Base-by-base conservation (phyloP, 2,888 invertebrate genomes). In the Mesochorus sp. region DNA sequence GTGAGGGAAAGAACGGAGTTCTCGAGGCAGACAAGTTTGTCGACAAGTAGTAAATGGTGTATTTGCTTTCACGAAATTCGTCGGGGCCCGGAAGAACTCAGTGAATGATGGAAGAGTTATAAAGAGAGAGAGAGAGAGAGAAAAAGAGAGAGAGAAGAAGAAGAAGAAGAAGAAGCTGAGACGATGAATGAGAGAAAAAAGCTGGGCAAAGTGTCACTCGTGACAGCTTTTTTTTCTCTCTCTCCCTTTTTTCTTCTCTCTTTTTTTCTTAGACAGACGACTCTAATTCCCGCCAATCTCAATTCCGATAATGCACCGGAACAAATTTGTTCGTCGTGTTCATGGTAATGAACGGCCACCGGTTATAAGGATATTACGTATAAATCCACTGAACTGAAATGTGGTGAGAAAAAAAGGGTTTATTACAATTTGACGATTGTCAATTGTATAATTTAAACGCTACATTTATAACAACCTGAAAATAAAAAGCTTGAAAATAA, bases 301-400 rank as follows among this genome's bases (percentile, higher is more conserved):
- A 28, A 53, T 61, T 71, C 24, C 31, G 53, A 44, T 62, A 55
- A 64, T 72, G 62, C 51, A 66, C 26, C 12, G 39, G 8, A 55
- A 31, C 62, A 24, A 64, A 64, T 62, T 53, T 53, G 34, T 17
- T 21, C 21, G 61, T 51, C 71, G 31, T 39, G 61, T 49, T 26
- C n/a, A 51, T 8, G 24, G 37, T 19, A 28, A 21, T 49, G 44
- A 55, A 42, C 31, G 4, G 6, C 24, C 51, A 24, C 26, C 14
- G n/a, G 49, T 53, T 1, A 39, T 57, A 8, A 6, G 10, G 14
- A 37, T 49, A 17, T 6, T n/a, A n/a, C n/a, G n/a, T n/a, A n/a
- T n/a, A n/a, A n/a, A n/a, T n/a, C n/a, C n/a, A n/a, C n/a, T n/a
- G n/a, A n/a, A n/a, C n/a, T n/a, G n/a, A n/a, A n/a, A n/a, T n/a